Evolutionary conservation across 2,888 invertebrate genomes (phyloP).

Genomic region (Silvanus unidentatus): DNA sequence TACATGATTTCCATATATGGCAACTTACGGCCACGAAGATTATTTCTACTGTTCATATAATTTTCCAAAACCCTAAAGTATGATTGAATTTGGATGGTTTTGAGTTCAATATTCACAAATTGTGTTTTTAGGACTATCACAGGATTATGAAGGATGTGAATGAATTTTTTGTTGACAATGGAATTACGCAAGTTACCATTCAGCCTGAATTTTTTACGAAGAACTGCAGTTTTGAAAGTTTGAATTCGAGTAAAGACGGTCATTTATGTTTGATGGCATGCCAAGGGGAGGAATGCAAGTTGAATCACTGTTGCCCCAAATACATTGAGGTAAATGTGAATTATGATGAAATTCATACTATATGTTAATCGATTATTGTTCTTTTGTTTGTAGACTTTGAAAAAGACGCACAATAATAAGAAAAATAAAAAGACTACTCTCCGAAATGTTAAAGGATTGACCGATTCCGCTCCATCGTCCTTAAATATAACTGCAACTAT

Average conservation of each 20-base stretch:
- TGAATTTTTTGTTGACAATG: conserved; percentile 71
- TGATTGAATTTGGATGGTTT: conserved; percentile 4
- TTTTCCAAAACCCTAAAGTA: conserved; percentile 60
- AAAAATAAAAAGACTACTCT: too few relatives aligned
- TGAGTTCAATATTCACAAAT: conserved; percentile 4
- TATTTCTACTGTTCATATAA: conserved; percentile 80
- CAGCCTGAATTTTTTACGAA: conserved; percentile 71
- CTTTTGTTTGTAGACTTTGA: too few relatives aligned
- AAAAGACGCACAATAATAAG: too few relatives aligned
- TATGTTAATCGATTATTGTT: background rate
- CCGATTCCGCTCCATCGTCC: background rate
- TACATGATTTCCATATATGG: conserved; percentile 89
- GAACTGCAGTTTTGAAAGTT: conserved; percentile 31
- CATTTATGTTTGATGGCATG: conserved; percentile 46
- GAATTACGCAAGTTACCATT: conserved; percentile 77
- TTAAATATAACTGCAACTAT: background rate
- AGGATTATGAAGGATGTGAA: conserved; percentile 58
- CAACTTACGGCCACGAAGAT: conserved; percentile 72
- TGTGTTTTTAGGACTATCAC: conserved; percentile 47
- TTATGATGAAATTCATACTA: too few relatives aligned
- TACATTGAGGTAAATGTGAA: conserved; percentile 19
- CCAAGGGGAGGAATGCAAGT: conserved; percentile 41
- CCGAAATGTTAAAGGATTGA: background rate
- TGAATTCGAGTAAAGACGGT: conserved; percentile 27
- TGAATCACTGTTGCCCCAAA: conserved; percentile 45